These are phyloP conservation scores for Heliconius aoede DNA, from an alignment of 2,888 invertebrate genomes.

Conservation along the genomic window DNA sequence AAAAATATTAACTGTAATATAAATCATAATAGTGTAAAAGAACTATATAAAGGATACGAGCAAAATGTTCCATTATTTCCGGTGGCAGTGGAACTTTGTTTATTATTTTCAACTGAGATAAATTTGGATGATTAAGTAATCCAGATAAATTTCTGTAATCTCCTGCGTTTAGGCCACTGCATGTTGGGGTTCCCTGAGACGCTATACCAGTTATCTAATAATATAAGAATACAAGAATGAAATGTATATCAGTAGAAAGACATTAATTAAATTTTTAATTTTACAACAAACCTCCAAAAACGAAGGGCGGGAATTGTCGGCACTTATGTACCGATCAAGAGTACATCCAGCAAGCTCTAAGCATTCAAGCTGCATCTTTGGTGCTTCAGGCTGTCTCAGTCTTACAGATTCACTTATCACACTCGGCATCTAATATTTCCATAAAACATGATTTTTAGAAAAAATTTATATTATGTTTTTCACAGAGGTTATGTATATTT, in stretches of 20 bases:
- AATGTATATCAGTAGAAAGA: background rate
- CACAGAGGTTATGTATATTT: conserved; percentile 46
- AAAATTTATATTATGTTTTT: conserved; percentile 47
- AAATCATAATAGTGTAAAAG: background rate
- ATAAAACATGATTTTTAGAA: conserved; percentile 51
- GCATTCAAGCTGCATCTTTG: conserved; percentile 85
- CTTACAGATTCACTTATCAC: conserved; percentile 66
- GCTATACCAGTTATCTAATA: conserved; percentile 85
- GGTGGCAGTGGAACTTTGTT: conserved; percentile 95
- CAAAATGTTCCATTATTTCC: conserved; percentile 97
- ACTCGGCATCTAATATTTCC: conserved; percentile 74
- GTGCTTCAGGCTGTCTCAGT: conserved; percentile 62
- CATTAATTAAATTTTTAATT: background rate
- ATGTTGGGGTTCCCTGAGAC: conserved; percentile 89
- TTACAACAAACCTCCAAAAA: conserved; percentile 83
- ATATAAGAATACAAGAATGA: conserved; percentile 36
- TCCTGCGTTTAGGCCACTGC: conserved; percentile 94
- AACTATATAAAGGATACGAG: conserved; percentile 90
- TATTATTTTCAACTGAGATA: conserved; percentile 90
- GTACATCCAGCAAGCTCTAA: conserved; percentile 91
- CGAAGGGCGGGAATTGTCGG: conserved; percentile 88
- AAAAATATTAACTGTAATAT: background rate
- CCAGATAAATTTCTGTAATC: conserved; percentile 94
- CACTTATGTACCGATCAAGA: conserved; percentile 88
- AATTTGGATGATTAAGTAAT: conserved; percentile 86